These are phyloP conservation scores for Premnoplex brunnescens DNA, from an alignment of 2,797 vertebrate species.

Conservation along the genomic window DNA sequence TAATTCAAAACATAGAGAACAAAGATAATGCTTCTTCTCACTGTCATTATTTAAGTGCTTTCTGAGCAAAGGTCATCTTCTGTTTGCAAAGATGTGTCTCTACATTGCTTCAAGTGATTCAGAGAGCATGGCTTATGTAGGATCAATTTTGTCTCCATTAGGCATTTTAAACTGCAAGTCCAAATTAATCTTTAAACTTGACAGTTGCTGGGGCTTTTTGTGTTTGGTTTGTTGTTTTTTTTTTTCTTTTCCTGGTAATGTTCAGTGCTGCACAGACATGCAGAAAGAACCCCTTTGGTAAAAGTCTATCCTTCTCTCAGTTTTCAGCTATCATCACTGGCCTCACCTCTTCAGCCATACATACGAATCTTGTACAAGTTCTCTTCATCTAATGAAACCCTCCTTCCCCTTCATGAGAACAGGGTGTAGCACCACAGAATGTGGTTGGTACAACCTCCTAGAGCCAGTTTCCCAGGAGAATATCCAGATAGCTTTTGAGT, in stretches of 20 bases:
- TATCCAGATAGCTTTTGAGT: background rate
- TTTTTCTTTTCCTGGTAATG: background rate
- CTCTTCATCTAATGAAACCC: background rate
- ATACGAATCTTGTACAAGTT: background rate
- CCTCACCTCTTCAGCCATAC: background rate
- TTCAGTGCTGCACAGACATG: background rate
- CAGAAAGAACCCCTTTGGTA: background rate
- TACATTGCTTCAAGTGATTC: background rate
- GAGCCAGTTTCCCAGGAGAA: background rate
- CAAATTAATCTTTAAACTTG: background rate
- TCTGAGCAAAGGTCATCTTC: background rate
- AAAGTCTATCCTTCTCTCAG: background rate
- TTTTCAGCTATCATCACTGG: background rate
- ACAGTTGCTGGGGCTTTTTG: background rate
- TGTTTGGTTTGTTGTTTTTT: background rate
- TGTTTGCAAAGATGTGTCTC: background rate
- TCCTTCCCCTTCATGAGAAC: background rate
- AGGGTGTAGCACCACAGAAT: background rate
- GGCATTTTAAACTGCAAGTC: background rate
- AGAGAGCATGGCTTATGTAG: background rate
- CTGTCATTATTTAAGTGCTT: background rate
- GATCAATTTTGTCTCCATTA: background rate
- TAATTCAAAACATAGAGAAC: background rate
- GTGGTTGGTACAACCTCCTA: background rate
- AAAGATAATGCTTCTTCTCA: background rate